These are phyloP conservation scores for Drosophila mojavensis DNA, from an alignment of 1,140 invertebrate species.

Conservation along the genomic window DNA sequence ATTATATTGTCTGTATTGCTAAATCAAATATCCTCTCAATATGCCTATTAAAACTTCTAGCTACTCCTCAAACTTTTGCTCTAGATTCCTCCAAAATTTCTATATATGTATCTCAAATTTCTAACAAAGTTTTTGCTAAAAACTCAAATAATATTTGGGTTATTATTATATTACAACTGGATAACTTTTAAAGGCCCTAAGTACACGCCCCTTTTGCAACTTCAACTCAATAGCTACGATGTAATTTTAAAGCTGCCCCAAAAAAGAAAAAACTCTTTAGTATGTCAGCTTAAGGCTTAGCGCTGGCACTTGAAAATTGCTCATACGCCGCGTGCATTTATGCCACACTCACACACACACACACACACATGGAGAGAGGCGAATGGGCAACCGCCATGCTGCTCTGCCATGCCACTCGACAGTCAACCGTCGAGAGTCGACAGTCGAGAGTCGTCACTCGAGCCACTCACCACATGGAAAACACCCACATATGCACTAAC, in stretches of 20 bases:
- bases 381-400: conserved; percentile 18
- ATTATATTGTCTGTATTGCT: no score
- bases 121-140: no score
- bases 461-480: conserved; percentile 49
- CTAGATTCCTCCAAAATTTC: no score
- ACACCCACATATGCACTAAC: conserved; percentile 80
- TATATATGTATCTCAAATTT: no score
- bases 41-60: no score
- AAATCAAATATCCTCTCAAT: no score
- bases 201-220: no score
- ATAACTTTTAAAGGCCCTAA: no score
- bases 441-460: conserved; percentile 25
- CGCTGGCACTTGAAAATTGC: conserved; percentile 63
- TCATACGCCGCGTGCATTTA: conserved; percentile 54
- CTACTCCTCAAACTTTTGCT: no score
- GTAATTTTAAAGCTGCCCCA: conserved; percentile 56
- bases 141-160: no score
- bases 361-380: not conserved
- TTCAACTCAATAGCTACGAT: conserved; percentile 17
- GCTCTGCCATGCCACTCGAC: not conserved
- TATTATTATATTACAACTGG: no score
- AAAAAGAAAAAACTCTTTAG: conserved; percentile 35
- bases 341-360: conserved; percentile 23
- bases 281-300: conserved; percentile 71
- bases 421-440: not conserved